Conservation (phyloP, 2,888 invertebrate species). For the Nomada goodeniana region DNA sequence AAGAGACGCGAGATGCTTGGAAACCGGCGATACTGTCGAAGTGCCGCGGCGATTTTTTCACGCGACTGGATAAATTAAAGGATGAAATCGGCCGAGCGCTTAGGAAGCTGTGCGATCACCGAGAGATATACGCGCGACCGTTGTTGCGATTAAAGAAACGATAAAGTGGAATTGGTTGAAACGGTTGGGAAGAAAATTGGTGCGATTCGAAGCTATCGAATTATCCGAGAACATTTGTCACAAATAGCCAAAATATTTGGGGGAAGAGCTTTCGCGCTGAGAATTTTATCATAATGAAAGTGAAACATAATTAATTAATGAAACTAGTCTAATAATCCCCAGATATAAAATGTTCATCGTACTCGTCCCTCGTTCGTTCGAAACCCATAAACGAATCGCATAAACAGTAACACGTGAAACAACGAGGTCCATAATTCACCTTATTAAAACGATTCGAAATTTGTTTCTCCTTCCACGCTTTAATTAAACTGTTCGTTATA, state of each 20-base stretch:
- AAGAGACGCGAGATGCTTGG: background rate
- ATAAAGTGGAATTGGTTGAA: no score
- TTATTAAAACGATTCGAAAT: constrained; percentile 21
- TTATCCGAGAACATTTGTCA: no score
- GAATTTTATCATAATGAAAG: no score
- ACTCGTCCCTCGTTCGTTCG: background rate
- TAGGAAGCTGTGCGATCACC: background rate
- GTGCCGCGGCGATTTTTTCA: constrained; percentile 21
- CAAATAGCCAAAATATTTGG: no score
- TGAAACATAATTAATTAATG: no score
- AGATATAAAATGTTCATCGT: background rate
- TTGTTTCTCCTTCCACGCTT: constrained; percentile 7
- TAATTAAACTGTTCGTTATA: constrained; percentile 39
- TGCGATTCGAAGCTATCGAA: no score
- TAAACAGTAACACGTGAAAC: no score
- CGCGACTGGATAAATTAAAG: constrained; percentile 23
- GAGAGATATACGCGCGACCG: background rate
- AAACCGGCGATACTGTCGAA: constrained; percentile 8
- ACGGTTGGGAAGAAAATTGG: no score
- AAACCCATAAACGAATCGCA: no score
- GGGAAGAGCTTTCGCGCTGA: no score
- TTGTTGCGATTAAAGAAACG: no score
- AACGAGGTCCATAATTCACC: background rate
- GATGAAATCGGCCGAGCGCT: background rate
- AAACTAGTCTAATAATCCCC: background rate